Evolutionary conservation across 2,888 invertebrate species (phyloP).

Genomic region (Neoascia interrupta): DNA sequence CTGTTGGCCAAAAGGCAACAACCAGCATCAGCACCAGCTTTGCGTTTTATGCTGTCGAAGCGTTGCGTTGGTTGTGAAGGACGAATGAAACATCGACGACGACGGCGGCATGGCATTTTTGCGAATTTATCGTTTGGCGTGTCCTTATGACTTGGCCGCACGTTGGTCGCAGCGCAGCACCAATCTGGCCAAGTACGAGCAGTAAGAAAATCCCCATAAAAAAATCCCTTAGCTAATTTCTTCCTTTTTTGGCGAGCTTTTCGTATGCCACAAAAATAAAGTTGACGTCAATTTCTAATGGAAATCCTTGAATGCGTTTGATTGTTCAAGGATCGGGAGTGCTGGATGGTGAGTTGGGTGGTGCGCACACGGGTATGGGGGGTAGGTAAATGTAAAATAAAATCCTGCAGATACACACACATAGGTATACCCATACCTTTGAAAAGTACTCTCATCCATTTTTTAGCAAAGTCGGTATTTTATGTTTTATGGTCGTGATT

Average conservation of each 20-base stretch:
- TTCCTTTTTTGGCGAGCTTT: constrained; percentile 28
- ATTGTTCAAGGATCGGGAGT: constrained; percentile 45
- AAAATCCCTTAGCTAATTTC: constrained; percentile 63
- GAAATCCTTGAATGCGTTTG: constrained; percentile 66
- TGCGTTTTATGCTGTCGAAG: constrained; percentile 43
- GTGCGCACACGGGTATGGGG: background rate
- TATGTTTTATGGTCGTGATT: constrained; percentile 53
- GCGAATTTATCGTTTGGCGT: constrained; percentile 60
- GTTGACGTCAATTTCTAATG: constrained; percentile 62
- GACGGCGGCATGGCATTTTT: constrained; percentile 34
- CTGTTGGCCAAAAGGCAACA: constrained; percentile 29
- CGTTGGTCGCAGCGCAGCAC: constrained; percentile 9
- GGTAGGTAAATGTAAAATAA: constrained; percentile 28
- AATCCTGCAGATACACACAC: constrained; percentile 29
- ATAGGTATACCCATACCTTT: background rate
- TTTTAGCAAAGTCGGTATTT: constrained; percentile 25
- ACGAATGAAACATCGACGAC: constrained; percentile 1
- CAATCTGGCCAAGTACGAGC: constrained; percentile 6
- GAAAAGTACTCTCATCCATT: constrained; percentile 12
- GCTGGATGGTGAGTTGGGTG: background rate
- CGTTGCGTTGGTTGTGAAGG: constrained; percentile 44
- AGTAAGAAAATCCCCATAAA: constrained; percentile 54
- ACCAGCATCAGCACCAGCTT: constrained; percentile 9
- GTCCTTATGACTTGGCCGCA: constrained; percentile 43
- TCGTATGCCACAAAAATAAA: constrained; percentile 56